These are phyloP conservation scores for Camelus dromedarius DNA, from an alignment of 2,113 vertebrate genomes.

Conservation along the genomic window DNA sequence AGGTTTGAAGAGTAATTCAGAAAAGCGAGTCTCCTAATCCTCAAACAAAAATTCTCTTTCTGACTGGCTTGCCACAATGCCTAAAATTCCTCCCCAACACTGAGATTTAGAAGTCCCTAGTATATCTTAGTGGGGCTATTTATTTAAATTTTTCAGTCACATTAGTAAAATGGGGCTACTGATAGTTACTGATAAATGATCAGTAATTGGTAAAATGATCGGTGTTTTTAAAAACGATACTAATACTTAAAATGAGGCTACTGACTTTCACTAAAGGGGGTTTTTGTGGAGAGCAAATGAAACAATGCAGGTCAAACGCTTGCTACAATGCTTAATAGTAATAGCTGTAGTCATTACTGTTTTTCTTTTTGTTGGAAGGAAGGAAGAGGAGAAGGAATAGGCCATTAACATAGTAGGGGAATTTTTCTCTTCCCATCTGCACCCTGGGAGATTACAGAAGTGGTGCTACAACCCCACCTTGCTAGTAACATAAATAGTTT, in stretches of 20 bases:
- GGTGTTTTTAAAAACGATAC: not conserved
- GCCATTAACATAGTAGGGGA: not conserved
- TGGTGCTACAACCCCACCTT: not conserved
- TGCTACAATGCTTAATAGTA: not conserved
- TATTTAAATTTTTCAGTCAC: conserved; percentile 63
- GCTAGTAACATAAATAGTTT: not conserved
- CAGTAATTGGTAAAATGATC: not conserved
- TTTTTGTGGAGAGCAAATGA: conserved; percentile 9
- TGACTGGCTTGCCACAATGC: not conserved
- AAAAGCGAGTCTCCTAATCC: not conserved
- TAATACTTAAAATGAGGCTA: conserved; percentile 28
- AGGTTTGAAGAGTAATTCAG: conserved; percentile 15
- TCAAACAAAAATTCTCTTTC: conserved; percentile 33
- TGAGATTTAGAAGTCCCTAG: not conserved
- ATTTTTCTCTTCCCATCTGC: not conserved
- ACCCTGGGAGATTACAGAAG: not conserved
- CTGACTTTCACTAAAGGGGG: not conserved
- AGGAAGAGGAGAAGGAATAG: not conserved
- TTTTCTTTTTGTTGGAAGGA: conserved; percentile 29
- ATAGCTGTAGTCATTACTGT: not conserved
- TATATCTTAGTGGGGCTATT: not conserved
- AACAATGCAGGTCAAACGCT: not conserved
- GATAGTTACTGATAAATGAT: not conserved
- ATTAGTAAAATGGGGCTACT: conserved; percentile 31
- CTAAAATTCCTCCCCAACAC: not conserved